Percentiles rank a stretch among this genome's conserved stretches.
These are phyloP conservation scores for Calephelis virginiensis DNA, from an alignment of 1,140 invertebrate species.

Conservation along the genomic window DNA sequence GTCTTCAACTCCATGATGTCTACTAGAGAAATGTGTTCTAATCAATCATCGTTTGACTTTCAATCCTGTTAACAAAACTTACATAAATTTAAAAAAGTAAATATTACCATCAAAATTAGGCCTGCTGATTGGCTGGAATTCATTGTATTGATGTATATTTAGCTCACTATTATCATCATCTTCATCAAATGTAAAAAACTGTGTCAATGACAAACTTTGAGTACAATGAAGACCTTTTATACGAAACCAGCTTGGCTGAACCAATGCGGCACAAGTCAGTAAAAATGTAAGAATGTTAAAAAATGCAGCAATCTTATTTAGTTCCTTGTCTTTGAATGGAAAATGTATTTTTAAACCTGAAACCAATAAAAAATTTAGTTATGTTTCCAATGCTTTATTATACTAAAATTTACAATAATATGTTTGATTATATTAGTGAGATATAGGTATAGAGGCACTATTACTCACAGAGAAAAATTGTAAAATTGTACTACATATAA, in stretches of 20 bases:
- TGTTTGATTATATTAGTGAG: no score
- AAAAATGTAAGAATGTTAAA: slow-evolving; percentile 77
- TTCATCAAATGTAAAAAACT: slow-evolving; percentile 74
- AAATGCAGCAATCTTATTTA: slow-evolving; percentile 78
- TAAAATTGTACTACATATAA: no score
- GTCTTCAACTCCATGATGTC: no score
- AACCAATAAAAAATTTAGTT: slow-evolving; percentile 19
- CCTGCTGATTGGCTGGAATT: slow-evolving; percentile 49
- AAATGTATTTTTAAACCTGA: slow-evolving; percentile 61
- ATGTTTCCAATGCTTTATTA: neutral
- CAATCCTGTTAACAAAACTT: no score
- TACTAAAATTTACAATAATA: neutral
- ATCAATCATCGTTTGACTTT: no score
- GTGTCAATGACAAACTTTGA: slow-evolving; percentile 73
- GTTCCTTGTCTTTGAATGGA: slow-evolving; percentile 69
- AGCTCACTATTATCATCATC: slow-evolving; percentile 51
- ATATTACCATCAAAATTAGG: slow-evolving; percentile 49
- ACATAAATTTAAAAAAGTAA: no score
- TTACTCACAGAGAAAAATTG: no score
- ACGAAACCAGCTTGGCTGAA: slow-evolving; percentile 78
- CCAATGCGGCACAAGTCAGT: slow-evolving; percentile 74
- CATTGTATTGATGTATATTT: slow-evolving; percentile 41
- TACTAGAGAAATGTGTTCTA: no score
- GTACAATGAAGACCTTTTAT: slow-evolving; percentile 74
- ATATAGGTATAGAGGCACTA: no score